Conservation (phyloP, 1,140 invertebrate genomes). For the Lepidotrigona ventralis region DNA sequence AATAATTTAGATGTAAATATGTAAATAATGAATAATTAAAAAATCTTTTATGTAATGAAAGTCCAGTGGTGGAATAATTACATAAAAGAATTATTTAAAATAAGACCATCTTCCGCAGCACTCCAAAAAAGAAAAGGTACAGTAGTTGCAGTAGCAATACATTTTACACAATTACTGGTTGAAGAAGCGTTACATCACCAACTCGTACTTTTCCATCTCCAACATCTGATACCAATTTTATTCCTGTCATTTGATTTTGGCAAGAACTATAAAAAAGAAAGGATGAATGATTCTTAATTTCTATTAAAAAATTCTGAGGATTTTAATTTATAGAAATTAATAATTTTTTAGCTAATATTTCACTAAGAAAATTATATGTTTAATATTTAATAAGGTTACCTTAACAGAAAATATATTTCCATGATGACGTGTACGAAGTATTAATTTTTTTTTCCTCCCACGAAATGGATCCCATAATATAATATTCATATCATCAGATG, state of each 20-base stretch:
- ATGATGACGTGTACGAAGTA: slow-evolving; percentile 90
- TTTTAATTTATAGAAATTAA: slow-evolving; percentile 13
- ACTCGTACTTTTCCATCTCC: slow-evolving; percentile 92
- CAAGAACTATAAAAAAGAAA: slow-evolving; percentile 82
- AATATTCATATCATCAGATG: slow-evolving; percentile 95
- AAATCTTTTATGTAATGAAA: too few relatives aligned
- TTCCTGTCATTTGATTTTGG: slow-evolving; percentile 86
- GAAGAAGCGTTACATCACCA: slow-evolving; percentile 85
- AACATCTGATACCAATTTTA: slow-evolving; percentile 89
- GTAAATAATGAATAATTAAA: too few relatives aligned
- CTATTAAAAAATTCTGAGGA: background rate
- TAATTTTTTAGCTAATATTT: background rate
- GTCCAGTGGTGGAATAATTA: too few relatives aligned
- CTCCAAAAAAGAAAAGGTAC: slow-evolving; percentile 95
- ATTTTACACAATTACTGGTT: slow-evolving; percentile 91
- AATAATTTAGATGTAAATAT: too few relatives aligned
- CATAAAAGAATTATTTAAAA: too few relatives aligned
- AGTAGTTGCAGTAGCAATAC: slow-evolving; percentile 92
- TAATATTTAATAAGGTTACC: slow-evolving; percentile 78
- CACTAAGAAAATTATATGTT: background rate
- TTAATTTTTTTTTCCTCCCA: slow-evolving; percentile 83
- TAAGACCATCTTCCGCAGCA: slow-evolving; percentile 94
- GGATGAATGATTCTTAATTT: background rate
- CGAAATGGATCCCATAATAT: slow-evolving; percentile 95
- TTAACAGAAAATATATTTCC: slow-evolving; percentile 98